Conservation (phyloP, 2,888 invertebrate genomes). For the Phania funesta region DNA sequence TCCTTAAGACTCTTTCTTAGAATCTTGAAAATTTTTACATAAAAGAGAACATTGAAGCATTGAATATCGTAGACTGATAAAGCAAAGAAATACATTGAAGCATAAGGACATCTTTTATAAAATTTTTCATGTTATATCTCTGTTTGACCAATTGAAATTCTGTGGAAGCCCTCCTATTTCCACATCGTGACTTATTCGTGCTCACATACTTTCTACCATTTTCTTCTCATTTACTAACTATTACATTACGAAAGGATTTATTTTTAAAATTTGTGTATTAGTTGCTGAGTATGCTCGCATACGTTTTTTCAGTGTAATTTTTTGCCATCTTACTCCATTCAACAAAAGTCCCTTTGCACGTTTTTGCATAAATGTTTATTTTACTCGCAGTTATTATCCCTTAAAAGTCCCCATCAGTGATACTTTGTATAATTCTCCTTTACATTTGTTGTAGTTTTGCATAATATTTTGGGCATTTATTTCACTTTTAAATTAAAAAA, state of each 20-base stretch:
- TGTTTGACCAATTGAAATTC: too few species aligned
- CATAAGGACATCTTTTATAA: too few species aligned
- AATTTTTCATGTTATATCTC: too few species aligned
- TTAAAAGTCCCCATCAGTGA: slow-evolving; percentile 33
- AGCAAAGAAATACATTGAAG: too few species aligned
- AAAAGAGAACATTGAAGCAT: too few species aligned
- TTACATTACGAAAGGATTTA: slow-evolving; percentile 37
- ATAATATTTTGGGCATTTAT: slow-evolving; percentile 2
- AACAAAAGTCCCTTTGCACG: slow-evolving; percentile 50
- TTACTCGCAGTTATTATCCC: slow-evolving; percentile 46
- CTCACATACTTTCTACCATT: background rate
- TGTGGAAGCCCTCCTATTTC: too few species aligned
- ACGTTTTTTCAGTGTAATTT: background rate
- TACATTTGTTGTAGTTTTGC: slow-evolving; percentile 34
- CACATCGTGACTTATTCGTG: background rate
- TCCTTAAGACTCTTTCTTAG: too few species aligned
- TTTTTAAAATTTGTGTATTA: slow-evolving; percentile 39
- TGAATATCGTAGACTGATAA: too few species aligned
- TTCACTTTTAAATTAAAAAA: background rate
- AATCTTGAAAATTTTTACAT: too few species aligned
- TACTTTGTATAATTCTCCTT: slow-evolving; percentile 25
- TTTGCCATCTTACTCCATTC: slow-evolving; percentile 7
- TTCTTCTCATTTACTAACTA: slow-evolving; percentile 28
- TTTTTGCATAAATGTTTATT: slow-evolving; percentile 48
- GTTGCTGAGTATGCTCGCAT: slow-evolving; percentile 23